Evolutionary conservation across 2,113 vertebrate species (phyloP), one percentile per base, ranked within the genome.

Genomic region (Chionomys nivalis): DNA sequence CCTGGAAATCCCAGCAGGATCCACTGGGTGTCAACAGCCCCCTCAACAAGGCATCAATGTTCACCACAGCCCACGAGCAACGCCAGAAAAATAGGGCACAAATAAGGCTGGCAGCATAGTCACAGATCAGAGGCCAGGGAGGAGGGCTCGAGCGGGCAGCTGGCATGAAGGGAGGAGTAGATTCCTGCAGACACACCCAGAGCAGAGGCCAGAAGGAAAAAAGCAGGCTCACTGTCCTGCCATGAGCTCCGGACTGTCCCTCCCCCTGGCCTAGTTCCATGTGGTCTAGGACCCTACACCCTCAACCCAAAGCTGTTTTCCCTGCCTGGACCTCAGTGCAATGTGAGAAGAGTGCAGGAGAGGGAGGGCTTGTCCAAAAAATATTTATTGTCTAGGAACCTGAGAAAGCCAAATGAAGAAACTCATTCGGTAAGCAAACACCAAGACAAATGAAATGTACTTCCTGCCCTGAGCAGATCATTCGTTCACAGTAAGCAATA

Each of bases 101-200:
- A 78, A 87, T 36, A 3, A n/a, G 31, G 42, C 23, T 7, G 26
- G 61, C 28, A 79, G 86, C 39, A 72, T 2, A 63, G 55, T 31
- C 13, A 70, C 65, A 66, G 83, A 86, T 86, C 63, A 86, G 87
- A 87, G 94, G 93, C 7, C 0, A n/a, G 3, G 73, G 44, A 42
- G 82, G 85, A 68, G 52, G 21, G 85, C 77, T 86, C 19, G 1
- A 24, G 52, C 61, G 93, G 90, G 95, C 95, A 95, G 96, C 94
- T 95, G 97, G 96, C 94, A 95, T 0, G 3, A 70, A 70, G 31
- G 90, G 95, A 89, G 96, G 92, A 95, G 87, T 44, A 92, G 90
- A 97, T 97, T 97, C 97, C 96, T 89, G 77, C 70, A 97, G 97
- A 94, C 96, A 98, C 97, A 96, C 97, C 97, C 97, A 78, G 96